Evolutionary conservation across 2,888 invertebrate species (phyloP), one percentile per base, ranked within the genome.

Genomic region (Bunonema sp.): DNA sequence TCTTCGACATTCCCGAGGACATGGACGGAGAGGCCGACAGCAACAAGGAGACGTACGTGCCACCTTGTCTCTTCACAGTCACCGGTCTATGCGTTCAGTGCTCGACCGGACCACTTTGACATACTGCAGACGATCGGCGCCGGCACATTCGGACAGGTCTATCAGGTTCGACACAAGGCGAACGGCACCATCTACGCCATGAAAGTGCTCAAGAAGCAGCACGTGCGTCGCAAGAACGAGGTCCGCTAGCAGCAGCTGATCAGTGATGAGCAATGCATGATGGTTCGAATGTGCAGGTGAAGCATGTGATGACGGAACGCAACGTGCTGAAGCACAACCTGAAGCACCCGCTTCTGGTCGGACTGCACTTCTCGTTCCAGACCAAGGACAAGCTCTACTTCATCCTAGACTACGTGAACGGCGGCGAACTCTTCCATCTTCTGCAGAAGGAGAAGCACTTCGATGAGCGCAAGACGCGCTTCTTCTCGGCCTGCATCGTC

Each of bases 271-370:
- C 15, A 7, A 4, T 15, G 8, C 26, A 7, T 26, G 26, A 8
- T 8, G n/a, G n/a, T n/a, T n/a, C n/a, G n/a, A n/a, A n/a, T n/a
- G n/a, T n/a, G n/a, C n/a, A 56, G 69, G 76, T 75, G 3, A 74
- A 74, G 53, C 78, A 79, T 60, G 77, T 78, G 41, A 77, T 79
- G 77, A 74, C 77, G 22, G 78, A 79, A 60, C 67, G 78, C 26
- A 77, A 77, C 54, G 78, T 78, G 1, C 68, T 78, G 37, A 70
- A 77, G 31, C 28, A 39, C 33, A 77, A 77, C 59, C 66, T 77
- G 31, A 68, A 74, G 47, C 78, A 78, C 58, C 78, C 78, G 2
- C 78, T 78, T 69, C 71, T 79, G 4, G 77, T 78, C 15, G 74
- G 75, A 3, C 72, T 78, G 1, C 76, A 78, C 59, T 78, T 75